Evolutionary conservation across 37 sponge, comb jelly and placozoan genomes (phyloP), one percentile per base, ranked within the genome.

Genomic region (Eunapius fragilis): DNA sequence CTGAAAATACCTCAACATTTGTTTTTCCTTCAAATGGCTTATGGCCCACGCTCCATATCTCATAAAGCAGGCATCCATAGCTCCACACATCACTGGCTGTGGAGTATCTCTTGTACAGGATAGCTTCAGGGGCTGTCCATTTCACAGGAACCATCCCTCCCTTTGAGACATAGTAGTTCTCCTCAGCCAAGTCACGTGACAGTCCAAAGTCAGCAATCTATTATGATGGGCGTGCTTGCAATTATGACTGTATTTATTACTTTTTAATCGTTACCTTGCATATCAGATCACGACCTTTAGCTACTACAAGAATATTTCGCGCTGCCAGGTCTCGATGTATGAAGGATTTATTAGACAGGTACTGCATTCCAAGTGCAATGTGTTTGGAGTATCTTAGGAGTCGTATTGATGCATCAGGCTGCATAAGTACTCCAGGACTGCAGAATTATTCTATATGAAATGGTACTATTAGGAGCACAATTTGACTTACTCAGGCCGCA

Each of bases 281-380:
- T 5, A 76, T 76, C 27, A 32, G 37, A 17, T 85, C 77, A 2
- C 58, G 47, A 9, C 77, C 75, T 58, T 58, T 58, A 19, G 17
- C 22, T 19, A 58, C 58, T 2, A 85, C 68, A 28, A 85, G 69
- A 41, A 85, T 76, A 69, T 85, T 88, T 48, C 89, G 81, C 3
- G 89, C 89, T 69, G 89, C 89, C 45, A 88, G 67, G 68, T 88
- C 89, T 36, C 89, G 41, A 67, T 88, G 89, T 11, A 88, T 76
- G 36, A 88, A 88, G 10, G 58, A 45, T 77, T 88, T 88, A 27
- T 68, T 3, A 24, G 83, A 28, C 28, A 88, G 77, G 30, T 88
- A 83, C 13, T 31, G 12, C 89, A 88, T 88, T 5, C 79, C 89
- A 49, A 28, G 37, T 37, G 84, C 83, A 25, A 88, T 88, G 9